A percentile compares a stretch with the other conserved stretches of the same genome.
These are phyloP conservation scores for Chrosomus eos DNA, from an alignment of 2,797 vertebrate genomes.

Conservation along the genomic window DNA sequence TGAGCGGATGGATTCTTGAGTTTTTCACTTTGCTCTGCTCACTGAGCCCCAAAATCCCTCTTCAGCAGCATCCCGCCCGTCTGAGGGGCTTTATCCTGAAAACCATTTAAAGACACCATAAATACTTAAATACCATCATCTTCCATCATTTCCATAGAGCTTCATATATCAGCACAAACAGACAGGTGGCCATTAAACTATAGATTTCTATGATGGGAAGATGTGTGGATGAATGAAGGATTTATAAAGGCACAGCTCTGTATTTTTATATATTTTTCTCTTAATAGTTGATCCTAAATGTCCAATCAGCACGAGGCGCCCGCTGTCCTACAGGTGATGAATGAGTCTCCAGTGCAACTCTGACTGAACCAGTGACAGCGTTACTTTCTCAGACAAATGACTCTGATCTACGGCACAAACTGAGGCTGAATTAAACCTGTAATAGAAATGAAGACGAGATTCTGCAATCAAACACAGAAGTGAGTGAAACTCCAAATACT, in stretches of 20 bases:
- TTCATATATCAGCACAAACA: slow-evolving; percentile 17
- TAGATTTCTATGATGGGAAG: not conserved
- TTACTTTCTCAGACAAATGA: slow-evolving; percentile 53
- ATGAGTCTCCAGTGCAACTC: slow-evolving; percentile 27
- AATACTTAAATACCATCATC: slow-evolving; percentile 38
- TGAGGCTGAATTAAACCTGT: slow-evolving; percentile 29
- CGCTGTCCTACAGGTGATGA: slow-evolving; percentile 39
- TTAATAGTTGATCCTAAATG: slow-evolving; percentile 22
- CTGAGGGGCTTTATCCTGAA: slow-evolving; percentile 11
- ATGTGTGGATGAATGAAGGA: not conserved
- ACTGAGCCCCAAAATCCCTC: not conserved
- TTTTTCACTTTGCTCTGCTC: not conserved
- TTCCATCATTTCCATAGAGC: slow-evolving; percentile 12
- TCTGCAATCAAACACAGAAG: slow-evolving; percentile 9
- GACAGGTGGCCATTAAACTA: not conserved
- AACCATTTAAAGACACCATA: slow-evolving; percentile 27
- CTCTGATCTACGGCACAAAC: slow-evolving; percentile 46
- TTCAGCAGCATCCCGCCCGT: not conserved
- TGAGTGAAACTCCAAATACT: slow-evolving; percentile 11
- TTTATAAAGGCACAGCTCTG: not conserved
- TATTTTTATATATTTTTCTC: not conserved
- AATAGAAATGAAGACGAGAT: not conserved
- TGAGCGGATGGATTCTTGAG: not conserved
- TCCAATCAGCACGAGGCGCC: slow-evolving; percentile 30
- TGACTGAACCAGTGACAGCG: slow-evolving; percentile 50